phyloP scores from a whole-genome alignment of 2,797 vertebrate genomes.

The Acrocephalus scirpaceus region DNA sequence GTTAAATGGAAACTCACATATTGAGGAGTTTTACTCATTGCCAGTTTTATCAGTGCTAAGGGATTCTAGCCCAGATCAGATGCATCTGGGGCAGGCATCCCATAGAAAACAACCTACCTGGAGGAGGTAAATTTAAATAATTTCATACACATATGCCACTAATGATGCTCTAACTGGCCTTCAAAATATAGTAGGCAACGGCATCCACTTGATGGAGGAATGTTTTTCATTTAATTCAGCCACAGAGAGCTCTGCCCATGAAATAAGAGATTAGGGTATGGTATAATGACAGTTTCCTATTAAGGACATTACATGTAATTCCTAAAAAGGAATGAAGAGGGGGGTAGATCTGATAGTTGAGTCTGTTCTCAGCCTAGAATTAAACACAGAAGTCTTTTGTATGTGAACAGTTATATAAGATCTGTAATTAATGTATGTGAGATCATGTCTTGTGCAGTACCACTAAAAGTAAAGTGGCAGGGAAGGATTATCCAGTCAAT shows the following conservation, averaged over 20 bases:
- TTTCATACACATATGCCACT: not conserved
- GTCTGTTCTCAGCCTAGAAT: not conserved
- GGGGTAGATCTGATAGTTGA: not conserved
- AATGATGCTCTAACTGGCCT: not conserved
- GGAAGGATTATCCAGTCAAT: not conserved
- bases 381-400: not conserved
- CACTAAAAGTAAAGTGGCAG: not conserved
- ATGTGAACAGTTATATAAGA: not conserved
- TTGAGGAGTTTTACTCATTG: not conserved
- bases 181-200: not conserved
- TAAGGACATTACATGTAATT: not conserved
- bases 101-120: not conserved
- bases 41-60: not conserved
- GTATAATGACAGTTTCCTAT: not conserved
- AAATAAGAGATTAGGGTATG: not conserved
- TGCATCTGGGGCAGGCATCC: not conserved
- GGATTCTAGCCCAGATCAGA: not conserved
- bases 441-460: fast-evolving
- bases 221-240: not conserved
- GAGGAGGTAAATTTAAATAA: not conserved
- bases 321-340: not conserved
- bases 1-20: not conserved
- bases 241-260: not conserved
- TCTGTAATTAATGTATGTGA: not conserved
- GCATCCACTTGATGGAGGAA: not conserved